phyloP scores from a whole-genome alignment of 2,888 invertebrate species.

The Drosophila helvetica region DNA sequence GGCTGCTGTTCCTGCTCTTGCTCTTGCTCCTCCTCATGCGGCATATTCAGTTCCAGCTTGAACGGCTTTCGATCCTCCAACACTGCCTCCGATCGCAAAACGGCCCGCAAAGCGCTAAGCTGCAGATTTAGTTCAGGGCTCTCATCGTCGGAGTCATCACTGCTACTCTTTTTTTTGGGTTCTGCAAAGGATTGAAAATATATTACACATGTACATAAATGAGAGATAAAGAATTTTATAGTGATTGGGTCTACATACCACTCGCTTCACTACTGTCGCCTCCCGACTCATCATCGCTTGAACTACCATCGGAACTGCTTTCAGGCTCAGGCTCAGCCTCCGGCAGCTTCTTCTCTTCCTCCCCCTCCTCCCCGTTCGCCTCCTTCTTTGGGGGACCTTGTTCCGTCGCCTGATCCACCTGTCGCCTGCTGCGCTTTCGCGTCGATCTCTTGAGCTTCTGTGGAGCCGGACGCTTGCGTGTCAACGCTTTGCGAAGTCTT shows the following conservation, averaged over 20 bases:
- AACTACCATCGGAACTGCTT: conserved; percentile 32
- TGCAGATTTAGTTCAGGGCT: conserved; percentile 55
- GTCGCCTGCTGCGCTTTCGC: conserved; percentile 27
- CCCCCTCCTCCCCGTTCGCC: neutral
- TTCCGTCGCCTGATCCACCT: neutral
- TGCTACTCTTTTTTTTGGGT: conserved; percentile 23
- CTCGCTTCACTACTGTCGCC: conserved; percentile 24
- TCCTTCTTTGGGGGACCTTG: neutral
- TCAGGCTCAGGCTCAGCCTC: neutral
- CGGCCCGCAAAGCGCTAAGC: conserved; percentile 55
- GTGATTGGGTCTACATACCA: conserved; percentile 7
- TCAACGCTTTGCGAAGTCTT: conserved; percentile 35
- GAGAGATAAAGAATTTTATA: too few relatives aligned
- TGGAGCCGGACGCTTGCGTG: conserved; percentile 35
- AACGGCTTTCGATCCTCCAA: conserved; percentile 51
- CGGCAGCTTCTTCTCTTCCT: conserved; percentile 1
- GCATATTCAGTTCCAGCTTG: conserved; percentile 40
- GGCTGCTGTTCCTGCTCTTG: conserved; percentile 4
- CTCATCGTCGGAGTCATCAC: conserved; percentile 49
- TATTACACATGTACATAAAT: too few relatives aligned
- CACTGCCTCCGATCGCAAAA: conserved; percentile 49
- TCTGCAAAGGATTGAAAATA: neutral
- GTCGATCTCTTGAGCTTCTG: conserved; percentile 32
- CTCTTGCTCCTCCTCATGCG: conserved; percentile 1
- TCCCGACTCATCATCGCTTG: conserved; percentile 39